Evolutionary conservation across 2,113 vertebrate species (phyloP), one percentile per base, ranked within the genome.

Genomic region (Poecilia latipinna): DNA sequence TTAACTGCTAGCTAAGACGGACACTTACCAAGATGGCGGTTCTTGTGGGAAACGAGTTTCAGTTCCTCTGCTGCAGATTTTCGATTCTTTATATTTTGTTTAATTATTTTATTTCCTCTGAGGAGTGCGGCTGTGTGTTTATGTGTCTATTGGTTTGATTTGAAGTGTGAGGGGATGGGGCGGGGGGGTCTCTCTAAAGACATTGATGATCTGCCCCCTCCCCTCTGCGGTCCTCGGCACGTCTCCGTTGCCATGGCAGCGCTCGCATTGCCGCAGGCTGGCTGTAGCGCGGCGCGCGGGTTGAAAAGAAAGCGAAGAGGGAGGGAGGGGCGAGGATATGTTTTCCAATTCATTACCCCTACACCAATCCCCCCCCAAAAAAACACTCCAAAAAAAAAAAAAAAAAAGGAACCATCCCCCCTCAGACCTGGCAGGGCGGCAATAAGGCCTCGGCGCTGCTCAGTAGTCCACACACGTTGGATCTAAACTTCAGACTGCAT

Each of bases 401-500:
- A 35, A 54, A 54, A 24, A 3, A 22, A 57, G 51, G 51, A 17
- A 57, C 51, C 51, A 22, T n/a, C 51, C 51, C 8, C 70, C 51
- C 31, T 15, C 72, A 72, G 81, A 84, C 79, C 82, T 72, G 57
- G 85, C 79, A 60, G 82, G 74, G 77, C 86, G 28, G 61, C 68
- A 70, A 75, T 79, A 79, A 79, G 87, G 90, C 87, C 91, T 83
- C 83, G 2, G 71, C 68, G 74, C 88, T 90, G 76, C 87, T 95
- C 91, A 87, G 91, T 89, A 95, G 92, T 94, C 94, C 85, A 86
- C 90, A 93, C 94, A 95, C 94, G 94, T 94, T 92, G 88, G 87
- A 90, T 87, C 88, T 85, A 93, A 95, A 94, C 93, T 95, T 93
- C 93, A 94, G 91, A 91, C 88, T 77, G 89, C 91, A 91, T 94